Evolutionary conservation across 2,113 vertebrate genomes (phyloP), one percentile per base, ranked within the genome.

Genomic region (Onychorhynchus coronatus): DNA sequence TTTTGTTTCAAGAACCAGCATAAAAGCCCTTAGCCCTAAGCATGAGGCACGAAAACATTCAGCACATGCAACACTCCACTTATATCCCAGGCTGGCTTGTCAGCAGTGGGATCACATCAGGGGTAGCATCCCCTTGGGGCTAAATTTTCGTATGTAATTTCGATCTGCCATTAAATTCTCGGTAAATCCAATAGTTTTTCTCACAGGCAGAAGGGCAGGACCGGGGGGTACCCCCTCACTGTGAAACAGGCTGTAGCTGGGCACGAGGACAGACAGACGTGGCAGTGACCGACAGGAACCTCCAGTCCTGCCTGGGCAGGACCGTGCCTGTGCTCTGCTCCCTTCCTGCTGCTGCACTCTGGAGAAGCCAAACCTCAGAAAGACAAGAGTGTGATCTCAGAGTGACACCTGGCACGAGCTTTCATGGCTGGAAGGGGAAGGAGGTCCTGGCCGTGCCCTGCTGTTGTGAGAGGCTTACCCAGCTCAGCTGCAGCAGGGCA

Each of bases 141-240:
- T 70, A 15, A 27, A 31, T 81, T 56, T 77, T 52, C 17, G 4
- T 41, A 4, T 15, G 24, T 56, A 31, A 13, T 66, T 74, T 85
- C 16, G 66, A 37, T 27, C 59, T 87, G 53, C 24, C 10, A 8
- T 71, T 35, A 66, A 76, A 73, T 35, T 46, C 41, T 35, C 20
- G 44, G 16, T 62, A 44, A 81, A 59, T 41, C 16, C 9, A 33
- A 2, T 58, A 1, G 72, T 86, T 76, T 76, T 72, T 33, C 44
- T 76, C 24, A 3, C 20, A 25, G 16, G 28, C 14, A 28, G 80
- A 55, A 86, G 37, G 3, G 5, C 46, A 59, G 35, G 35, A 35
- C 13, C 52, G 14, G 22, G 0, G 3, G 42, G 24, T n/a, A 5
- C 8, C 22, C 5, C 21, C 10, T 82, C 25, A 4, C 25, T 2